Conservation (phyloP, 37 sponge, comb jelly and placozoan genomes). For the Dysidea cf. avara region DNA sequence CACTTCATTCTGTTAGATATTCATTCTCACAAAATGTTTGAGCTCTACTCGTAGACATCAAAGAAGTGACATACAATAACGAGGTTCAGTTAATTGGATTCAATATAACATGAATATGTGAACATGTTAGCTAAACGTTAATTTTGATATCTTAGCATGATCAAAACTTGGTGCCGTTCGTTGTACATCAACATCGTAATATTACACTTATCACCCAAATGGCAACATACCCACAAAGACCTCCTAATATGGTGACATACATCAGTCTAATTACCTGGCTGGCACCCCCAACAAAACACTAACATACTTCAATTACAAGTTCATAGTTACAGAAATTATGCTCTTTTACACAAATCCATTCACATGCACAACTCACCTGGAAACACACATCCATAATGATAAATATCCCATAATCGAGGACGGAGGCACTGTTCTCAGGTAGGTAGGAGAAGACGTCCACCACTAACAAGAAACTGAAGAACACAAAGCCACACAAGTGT, state of each 20-base stretch:
- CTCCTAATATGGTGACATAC: background rate
- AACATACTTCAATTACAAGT: background rate
- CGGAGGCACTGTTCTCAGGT: conserved; percentile 24
- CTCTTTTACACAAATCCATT: background rate
- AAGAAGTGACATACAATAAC: no score
- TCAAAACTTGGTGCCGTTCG: no score
- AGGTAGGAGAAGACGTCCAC: conserved; percentile 56
- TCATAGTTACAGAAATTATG: background rate
- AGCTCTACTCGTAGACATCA: no score
- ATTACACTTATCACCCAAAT: no score
- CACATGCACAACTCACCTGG: conserved; percentile 41
- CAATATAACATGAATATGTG: no score
- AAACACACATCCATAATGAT: conserved; percentile 55
- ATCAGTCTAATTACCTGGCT: background rate
- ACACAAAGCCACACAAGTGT: conserved; percentile 72
- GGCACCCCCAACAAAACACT: background rate
- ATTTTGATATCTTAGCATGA: no score
- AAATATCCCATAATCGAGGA: conserved; percentile 59
- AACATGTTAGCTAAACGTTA: no score
- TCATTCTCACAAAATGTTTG: no score
- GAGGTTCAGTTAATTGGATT: no score
- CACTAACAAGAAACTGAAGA: conserved; percentile 48
- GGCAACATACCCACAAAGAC: no score
- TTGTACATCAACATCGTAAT: no score
- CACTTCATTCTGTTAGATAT: no score